Conservation (phyloP, 2,888 invertebrate species). For the Epiblema foenella region DNA sequence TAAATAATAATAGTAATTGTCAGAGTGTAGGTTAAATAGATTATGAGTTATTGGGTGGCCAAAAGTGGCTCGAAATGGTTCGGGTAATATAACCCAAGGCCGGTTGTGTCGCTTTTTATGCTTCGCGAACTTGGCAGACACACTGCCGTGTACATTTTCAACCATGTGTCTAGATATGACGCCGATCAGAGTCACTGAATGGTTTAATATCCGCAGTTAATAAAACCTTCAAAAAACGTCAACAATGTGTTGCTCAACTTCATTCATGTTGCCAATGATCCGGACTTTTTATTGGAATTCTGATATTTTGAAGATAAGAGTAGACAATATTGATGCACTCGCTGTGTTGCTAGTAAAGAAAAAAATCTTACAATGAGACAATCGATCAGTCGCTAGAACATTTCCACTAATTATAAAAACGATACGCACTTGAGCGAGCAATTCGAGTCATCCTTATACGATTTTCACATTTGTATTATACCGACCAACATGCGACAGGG, state of each 20-base stretch:
- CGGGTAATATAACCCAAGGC: no score
- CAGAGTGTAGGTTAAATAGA: no score
- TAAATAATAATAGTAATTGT: no score
- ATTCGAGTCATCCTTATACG: neutral
- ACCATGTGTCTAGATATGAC: no score
- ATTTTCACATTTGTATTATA: neutral
- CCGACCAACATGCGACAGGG: neutral
- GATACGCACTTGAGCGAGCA: neutral
- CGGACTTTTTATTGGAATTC: neutral
- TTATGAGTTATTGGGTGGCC: no score
- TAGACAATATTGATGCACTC: neutral
- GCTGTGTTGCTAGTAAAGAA: neutral
- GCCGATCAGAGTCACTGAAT: no score
- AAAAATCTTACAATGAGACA: neutral
- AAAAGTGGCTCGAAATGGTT: no score
- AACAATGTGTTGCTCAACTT: neutral
- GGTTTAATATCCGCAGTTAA: no score
- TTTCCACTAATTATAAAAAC: neutral
- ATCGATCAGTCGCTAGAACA: neutral
- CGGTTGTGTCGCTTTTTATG: no score
- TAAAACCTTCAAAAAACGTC: no score
- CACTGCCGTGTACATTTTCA: no score
- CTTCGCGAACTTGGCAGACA: no score
- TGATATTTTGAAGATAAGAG: neutral
- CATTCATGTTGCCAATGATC: neutral